These are phyloP conservation scores for Chirona hameri DNA, from an alignment of 2,888 invertebrate species.

Conservation along the genomic window DNA sequence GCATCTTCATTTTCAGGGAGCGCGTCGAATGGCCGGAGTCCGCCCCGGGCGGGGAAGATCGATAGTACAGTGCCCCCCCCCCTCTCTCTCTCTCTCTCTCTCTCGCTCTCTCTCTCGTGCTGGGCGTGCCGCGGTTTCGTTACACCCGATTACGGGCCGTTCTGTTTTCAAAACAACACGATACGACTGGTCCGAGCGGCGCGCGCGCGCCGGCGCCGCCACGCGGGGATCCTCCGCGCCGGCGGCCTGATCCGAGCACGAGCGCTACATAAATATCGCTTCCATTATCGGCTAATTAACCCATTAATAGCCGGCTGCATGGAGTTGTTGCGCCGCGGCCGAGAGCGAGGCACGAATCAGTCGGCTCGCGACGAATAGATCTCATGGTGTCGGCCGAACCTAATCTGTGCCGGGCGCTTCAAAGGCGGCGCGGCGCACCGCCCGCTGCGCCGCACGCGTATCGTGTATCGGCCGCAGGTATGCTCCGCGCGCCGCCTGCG, in stretches of 20 bases:
- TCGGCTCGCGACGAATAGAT: not conserved
- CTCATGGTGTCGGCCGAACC: not conserved
- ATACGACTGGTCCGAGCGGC: not conserved
- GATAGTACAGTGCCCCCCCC: not conserved
- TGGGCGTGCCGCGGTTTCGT: not conserved
- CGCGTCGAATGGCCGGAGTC: not conserved
- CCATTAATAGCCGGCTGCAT: not conserved
- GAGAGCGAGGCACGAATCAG: not conserved
- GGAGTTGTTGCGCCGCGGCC: not conserved
- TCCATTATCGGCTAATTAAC: not conserved
- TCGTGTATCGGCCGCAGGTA: not conserved
- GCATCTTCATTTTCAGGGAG: slow-evolving; percentile 6
- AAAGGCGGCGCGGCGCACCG: not conserved
- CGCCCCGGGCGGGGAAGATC: not conserved
- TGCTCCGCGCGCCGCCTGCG: not conserved
- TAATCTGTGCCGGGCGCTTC: not conserved
- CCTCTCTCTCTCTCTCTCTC: too few species aligned
- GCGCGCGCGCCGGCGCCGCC: not conserved
- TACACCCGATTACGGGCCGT: not conserved
- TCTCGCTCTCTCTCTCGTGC: not conserved
- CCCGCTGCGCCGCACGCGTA: not conserved
- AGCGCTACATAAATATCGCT: not conserved
- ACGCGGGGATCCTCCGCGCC: not conserved
- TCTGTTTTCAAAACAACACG: slow-evolving; percentile 1
- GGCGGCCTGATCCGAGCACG: not conserved